A percentile compares a stretch with the other conserved stretches of the same genome.
These are phyloP conservation scores for Montifringilla adamsi DNA, from an alignment of 2,113 vertebrate genomes.

Conservation along the genomic window DNA sequence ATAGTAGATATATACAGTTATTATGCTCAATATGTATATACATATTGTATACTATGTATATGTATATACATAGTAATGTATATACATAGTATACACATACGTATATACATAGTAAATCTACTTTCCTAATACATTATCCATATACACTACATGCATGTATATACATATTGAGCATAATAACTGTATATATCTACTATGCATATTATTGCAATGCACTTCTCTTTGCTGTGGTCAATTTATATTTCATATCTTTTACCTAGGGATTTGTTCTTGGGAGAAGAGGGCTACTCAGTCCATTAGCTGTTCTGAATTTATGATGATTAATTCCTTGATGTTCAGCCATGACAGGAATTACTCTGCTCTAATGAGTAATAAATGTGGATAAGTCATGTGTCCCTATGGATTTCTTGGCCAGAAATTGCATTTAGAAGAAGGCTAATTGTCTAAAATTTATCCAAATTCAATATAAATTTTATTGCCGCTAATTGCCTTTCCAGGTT, in stretches of 20 bases:
- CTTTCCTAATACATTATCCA: not conserved
- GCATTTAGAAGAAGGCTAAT: constrained; percentile 80
- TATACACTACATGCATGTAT: not conserved
- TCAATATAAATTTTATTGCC: constrained; percentile 82
- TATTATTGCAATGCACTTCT: not conserved
- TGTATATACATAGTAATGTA: no score
- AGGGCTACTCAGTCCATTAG: constrained; percentile 77
- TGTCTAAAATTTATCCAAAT: constrained; percentile 83
- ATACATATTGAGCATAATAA: not conserved
- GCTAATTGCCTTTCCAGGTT: constrained; percentile 79
- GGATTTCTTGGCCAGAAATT: constrained; percentile 81
- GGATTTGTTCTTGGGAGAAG: constrained; percentile 67
- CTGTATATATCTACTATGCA: not conserved
- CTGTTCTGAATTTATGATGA: constrained; percentile 78
- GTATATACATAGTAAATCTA: not conserved
- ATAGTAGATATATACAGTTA: no score
- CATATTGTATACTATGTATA: no score
- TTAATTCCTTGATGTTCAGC: constrained; percentile 80
- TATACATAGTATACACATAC: no score
- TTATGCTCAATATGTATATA: no score
- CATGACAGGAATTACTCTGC: constrained; percentile 82
- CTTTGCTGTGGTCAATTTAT: constrained; percentile 66
- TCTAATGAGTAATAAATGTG: constrained; percentile 84
- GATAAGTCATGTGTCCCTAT: constrained; percentile 78
- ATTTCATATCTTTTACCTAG: constrained; percentile 69